A percentile compares a stretch with the other conserved stretches of the same genome.
phyloP scores from a whole-genome alignment of 1,140 invertebrate genomes.

The Sminthurinus signatus region DNA sequence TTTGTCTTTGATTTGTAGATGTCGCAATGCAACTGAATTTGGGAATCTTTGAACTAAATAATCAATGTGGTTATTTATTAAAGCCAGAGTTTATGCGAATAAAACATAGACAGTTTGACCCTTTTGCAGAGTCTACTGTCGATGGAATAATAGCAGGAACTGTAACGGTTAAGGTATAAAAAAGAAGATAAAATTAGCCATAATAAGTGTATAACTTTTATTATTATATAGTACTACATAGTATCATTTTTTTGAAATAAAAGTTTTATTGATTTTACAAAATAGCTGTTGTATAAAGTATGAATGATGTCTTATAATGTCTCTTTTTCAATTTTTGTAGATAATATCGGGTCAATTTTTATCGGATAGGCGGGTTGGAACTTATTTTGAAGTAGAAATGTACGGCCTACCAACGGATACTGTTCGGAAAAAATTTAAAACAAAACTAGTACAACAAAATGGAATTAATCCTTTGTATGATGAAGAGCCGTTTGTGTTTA shows the following conservation, averaged over 20 bases:
- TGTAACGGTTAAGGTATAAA: too few species aligned
- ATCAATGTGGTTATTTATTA: constrained; percentile 87
- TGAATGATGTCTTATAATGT: too few species aligned
- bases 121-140: constrained; percentile 98
- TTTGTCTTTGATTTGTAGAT: constrained; percentile 51
- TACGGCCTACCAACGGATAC: constrained; percentile 98
- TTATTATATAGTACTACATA: too few species aligned
- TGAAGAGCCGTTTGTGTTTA: constrained; percentile 96
- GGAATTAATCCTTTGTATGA: constrained; percentile 94
- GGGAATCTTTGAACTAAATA: constrained; percentile 98
- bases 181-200: too few species aligned
- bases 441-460: constrained; percentile 87
- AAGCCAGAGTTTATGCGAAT: constrained; percentile 99
- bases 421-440: constrained; percentile 91
- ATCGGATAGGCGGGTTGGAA: constrained; percentile 90
- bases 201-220: too few species aligned
- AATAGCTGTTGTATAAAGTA: too few species aligned
- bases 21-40: constrained; percentile 98
- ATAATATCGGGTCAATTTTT: constrained; percentile 83
- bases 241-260: too few species aligned
- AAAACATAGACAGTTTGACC: constrained; percentile 88
- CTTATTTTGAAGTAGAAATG: constrained; percentile 99
- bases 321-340: too few species aligned
- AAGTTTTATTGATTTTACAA: too few species aligned
- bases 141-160: constrained; percentile 92